These are phyloP conservation scores for Dasyurus viverrinus DNA, from an alignment of 2,113 vertebrate genomes.

Conservation along the genomic window DNA sequence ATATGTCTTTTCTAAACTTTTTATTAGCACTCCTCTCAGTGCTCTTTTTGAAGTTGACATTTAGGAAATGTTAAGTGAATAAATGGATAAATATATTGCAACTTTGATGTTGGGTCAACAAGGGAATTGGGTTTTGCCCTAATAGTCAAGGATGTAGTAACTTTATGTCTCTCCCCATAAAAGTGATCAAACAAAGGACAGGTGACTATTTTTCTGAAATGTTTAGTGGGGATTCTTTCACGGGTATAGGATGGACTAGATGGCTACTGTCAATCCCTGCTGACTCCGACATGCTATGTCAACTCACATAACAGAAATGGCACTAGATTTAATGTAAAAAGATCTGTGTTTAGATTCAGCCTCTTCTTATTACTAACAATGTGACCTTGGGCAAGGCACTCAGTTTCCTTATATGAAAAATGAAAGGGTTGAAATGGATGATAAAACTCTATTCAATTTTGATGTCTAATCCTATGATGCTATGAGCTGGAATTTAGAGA, in stretches of 20 bases:
- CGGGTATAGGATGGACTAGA: neutral
- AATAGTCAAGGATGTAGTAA: neutral
- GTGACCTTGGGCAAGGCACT: conserved; percentile 62
- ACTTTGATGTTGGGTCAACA: neutral
- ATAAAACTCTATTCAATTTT: neutral
- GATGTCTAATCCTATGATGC: neutral
- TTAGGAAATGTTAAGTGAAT: neutral
- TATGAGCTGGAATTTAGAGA: neutral
- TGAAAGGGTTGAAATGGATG: neutral
- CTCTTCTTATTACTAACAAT: too few relatives aligned
- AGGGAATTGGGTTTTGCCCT: neutral
- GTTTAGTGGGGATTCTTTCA: neutral
- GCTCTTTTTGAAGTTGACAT: neutral
- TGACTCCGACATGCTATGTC: neutral
- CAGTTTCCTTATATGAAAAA: neutral
- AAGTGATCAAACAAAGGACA: neutral
- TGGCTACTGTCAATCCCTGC: neutral
- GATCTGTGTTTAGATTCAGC: neutral
- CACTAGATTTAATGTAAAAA: neutral
- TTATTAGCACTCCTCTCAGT: neutral
- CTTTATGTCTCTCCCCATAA: neutral
- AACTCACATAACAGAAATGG: neutral
- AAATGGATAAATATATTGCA: neutral
- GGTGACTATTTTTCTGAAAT: neutral
- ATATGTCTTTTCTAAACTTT: neutral